Evolutionary conservation across 2,113 vertebrate species (phyloP).

Genomic region (Mystacornis crossleyi): DNA sequence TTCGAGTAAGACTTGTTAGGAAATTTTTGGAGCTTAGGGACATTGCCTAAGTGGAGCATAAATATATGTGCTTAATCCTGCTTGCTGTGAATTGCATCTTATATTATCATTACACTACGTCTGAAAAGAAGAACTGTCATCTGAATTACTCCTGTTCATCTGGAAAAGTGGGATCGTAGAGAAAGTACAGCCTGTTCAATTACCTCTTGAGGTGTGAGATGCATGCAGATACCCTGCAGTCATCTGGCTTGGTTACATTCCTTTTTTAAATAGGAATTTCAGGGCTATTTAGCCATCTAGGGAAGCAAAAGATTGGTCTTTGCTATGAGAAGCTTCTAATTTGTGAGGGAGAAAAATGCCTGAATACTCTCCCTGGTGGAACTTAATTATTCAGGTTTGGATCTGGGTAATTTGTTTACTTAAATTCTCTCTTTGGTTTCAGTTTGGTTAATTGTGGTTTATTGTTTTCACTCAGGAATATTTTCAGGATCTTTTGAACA

Average conservation of each 20-base stretch:
- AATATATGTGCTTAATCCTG: neutral
- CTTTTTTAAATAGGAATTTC: neutral
- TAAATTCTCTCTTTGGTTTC: neutral
- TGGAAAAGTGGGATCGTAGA: neutral
- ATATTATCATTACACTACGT: neutral
- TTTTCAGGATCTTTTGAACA: neutral
- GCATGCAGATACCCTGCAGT: neutral
- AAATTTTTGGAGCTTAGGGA: neutral
- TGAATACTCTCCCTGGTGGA: neutral
- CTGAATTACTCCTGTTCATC: neutral
- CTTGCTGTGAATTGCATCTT: neutral
- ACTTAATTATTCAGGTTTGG: neutral
- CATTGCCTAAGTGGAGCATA: neutral
- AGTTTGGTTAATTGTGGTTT: neutral
- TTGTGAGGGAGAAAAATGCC: neutral
- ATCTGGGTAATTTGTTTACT: neutral
- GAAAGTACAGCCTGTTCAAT: neutral
- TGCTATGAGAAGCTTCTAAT: neutral
- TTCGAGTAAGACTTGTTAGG: neutral
- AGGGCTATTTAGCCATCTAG: neutral
- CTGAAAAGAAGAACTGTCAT: neutral
- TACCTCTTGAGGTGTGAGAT: neutral
- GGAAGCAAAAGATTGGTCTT: neutral
- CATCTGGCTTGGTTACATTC: neutral
- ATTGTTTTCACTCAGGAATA: neutral